Percentiles rank a stretch among this genome's conserved stretches.
These are phyloP conservation scores for Pelodytes ibericus DNA, from an alignment of 2,797 vertebrate species.

Conservation along the genomic window DNA sequence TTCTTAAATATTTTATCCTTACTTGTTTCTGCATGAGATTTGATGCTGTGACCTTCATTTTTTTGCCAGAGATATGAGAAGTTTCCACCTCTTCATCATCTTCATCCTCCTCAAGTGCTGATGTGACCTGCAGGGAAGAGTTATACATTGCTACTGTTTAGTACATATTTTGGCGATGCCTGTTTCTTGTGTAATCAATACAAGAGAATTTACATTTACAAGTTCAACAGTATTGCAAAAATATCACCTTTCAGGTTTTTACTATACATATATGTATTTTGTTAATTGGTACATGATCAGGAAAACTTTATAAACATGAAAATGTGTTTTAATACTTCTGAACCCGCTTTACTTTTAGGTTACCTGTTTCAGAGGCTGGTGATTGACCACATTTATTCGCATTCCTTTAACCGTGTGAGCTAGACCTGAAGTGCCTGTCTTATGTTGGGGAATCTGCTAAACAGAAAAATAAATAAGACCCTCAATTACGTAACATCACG, in stretches of 20 bases:
- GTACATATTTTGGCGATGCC: too few species aligned
- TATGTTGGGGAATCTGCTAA: constrained; percentile 68
- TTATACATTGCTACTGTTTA: too few species aligned
- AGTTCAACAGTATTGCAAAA: not conserved
- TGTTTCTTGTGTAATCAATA: too few species aligned
- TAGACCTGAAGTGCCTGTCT: constrained; percentile 64
- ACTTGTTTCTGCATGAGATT: constrained; percentile 73
- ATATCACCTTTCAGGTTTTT: not conserved
- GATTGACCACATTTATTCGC: constrained; percentile 82
- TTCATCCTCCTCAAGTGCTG: not conserved
- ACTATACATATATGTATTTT: too few species aligned
- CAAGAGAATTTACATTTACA: too few species aligned
- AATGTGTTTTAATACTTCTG: too few species aligned
- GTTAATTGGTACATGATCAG: too few species aligned
- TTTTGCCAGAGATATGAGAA: constrained; percentile 76
- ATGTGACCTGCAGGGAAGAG: not conserved
- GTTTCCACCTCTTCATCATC: constrained; percentile 30
- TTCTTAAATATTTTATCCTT: constrained; percentile 54
- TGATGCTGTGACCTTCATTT: constrained; percentile 84
- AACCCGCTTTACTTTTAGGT: too few species aligned
- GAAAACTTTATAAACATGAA: not conserved
- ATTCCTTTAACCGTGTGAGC: constrained; percentile 71
- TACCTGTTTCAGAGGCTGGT: constrained; percentile 75
- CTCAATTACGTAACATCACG: too few species aligned
- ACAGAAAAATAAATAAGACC: not conserved